These are phyloP conservation scores for Gopherus flavomarginatus DNA, from an alignment of 2,113 vertebrate species.

Conservation along the genomic window DNA sequence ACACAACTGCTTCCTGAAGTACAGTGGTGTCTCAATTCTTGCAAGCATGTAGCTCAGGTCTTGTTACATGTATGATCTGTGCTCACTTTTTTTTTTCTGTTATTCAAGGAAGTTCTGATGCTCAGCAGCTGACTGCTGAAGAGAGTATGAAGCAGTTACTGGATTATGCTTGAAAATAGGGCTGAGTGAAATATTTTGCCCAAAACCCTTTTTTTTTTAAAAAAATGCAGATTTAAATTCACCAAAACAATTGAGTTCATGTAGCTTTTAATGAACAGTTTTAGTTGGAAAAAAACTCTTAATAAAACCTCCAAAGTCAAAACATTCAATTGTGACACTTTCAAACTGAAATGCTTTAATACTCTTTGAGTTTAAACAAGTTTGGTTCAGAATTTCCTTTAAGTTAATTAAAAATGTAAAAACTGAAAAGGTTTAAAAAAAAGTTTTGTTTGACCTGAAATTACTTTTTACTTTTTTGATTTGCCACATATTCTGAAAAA, in stretches of 20 bases:
- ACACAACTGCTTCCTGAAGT: background rate
- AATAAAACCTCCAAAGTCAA: no score
- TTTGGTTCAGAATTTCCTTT: no score
- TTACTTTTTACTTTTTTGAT: background rate
- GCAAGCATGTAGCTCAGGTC: background rate
- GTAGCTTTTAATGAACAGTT: no score
- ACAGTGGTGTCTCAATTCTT: background rate
- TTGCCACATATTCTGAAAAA: background rate
- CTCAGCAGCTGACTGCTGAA: background rate
- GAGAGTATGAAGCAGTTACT: background rate
- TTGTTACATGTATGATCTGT: background rate
- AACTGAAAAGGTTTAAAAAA: background rate
- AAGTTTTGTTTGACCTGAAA: background rate
- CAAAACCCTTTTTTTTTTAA: no score
- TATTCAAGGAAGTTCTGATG: background rate
- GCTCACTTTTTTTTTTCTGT: background rate
- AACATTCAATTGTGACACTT: no score
- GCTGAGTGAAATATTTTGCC: background rate
- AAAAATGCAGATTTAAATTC: no score
- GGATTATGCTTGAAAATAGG: background rate
- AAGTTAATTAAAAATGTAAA: background rate
- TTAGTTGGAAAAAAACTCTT: no score
- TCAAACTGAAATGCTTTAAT: no score
- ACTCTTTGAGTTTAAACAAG: no score
- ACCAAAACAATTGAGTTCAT: no score